A percentile compares a stretch with the other conserved stretches of the same genome.
Conservation (phyloP, 2,113 vertebrate species). For the Drymodes brunneopygia region DNA sequence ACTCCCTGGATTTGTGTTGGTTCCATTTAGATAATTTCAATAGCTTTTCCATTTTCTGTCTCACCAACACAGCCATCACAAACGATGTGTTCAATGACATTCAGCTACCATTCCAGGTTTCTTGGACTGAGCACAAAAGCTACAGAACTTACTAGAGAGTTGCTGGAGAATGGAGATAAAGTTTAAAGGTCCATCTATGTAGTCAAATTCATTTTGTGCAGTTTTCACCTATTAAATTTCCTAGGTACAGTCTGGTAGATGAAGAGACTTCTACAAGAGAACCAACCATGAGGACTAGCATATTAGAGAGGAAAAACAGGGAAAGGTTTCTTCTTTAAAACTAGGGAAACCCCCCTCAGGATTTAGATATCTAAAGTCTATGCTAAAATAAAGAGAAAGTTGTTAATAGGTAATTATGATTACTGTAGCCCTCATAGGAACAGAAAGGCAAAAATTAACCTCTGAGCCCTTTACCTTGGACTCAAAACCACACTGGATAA, state of each 20-base stretch:
- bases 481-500: background rate
- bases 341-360: background rate
- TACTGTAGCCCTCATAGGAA: background rate
- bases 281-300: background rate
- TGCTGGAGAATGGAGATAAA: background rate
- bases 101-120: background rate
- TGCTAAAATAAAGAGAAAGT: background rate
- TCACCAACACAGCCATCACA: background rate
- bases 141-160: background rate
- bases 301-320: background rate
- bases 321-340: background rate
- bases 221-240: background rate
- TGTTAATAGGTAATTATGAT: background rate
- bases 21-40: background rate
- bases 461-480: background rate
- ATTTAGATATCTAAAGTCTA: background rate
- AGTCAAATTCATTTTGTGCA: background rate
- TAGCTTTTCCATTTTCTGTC: background rate
- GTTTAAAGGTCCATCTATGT: background rate
- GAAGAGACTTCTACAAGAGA: background rate
- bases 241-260: background rate
- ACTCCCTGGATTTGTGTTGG: background rate
- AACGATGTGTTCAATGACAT: background rate
- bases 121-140: background rate
- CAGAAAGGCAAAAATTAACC: background rate